Evolutionary conservation across 2,113 vertebrate species (phyloP).

Genomic region (Physeter macrocephalus): DNA sequence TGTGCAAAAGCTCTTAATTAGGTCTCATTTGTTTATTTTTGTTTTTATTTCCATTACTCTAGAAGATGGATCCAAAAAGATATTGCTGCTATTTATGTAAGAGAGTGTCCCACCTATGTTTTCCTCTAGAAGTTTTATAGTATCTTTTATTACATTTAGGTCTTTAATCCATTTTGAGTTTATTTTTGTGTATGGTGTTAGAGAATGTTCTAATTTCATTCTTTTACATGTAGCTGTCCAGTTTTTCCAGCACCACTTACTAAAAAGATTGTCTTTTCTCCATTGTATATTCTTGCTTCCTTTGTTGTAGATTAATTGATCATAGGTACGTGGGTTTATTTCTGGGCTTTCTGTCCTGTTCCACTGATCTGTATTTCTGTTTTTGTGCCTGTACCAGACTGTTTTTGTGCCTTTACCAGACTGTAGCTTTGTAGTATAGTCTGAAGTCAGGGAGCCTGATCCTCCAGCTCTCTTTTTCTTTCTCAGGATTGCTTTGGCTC

Average conservation of each 20-base stretch:
- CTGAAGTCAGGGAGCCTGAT: not conserved
- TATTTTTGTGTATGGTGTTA: not conserved
- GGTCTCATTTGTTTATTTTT: not conserved
- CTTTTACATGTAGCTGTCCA: not conserved
- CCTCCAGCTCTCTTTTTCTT: not conserved
- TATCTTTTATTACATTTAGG: not conserved
- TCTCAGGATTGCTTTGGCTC: not conserved
- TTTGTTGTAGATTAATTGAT: not conserved
- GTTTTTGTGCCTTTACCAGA: not conserved
- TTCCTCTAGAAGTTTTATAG: not conserved
- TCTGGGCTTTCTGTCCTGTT: not conserved
- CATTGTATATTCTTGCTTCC: not conserved
- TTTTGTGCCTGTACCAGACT: not conserved
- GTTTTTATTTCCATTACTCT: not conserved
- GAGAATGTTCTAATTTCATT: not conserved
- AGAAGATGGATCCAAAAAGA: not conserved
- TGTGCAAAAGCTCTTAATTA: not conserved
- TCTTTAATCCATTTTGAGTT: not conserved
- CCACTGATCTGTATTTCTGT: not conserved
- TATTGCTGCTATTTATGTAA: not conserved
- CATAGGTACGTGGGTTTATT: not conserved
- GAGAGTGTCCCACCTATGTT: not conserved
- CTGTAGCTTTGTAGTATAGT: not conserved
- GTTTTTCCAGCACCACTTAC: not conserved
- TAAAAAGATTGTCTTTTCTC: not conserved